A percentile compares a stretch with the other conserved stretches of the same genome.
Evolutionary conservation across 2,888 invertebrate species (phyloP).

Genomic region (Priapulus caudatus): DNA sequence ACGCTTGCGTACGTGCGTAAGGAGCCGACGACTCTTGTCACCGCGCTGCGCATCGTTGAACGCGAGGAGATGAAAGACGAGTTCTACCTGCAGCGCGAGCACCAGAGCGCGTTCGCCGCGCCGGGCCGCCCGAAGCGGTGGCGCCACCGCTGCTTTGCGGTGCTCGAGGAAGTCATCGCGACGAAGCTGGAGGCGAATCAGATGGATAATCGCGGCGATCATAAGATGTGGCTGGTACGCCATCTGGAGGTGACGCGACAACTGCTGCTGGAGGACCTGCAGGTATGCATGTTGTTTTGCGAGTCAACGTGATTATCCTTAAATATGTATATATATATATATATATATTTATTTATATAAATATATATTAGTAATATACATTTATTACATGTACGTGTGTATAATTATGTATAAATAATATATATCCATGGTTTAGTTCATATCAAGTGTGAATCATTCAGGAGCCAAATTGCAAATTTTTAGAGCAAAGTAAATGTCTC

Average conservation of each 20-base stretch:
- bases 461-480: too few species aligned
- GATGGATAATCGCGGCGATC: conserved; percentile 73
- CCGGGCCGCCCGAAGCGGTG: conserved; percentile 86
- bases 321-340: too few species aligned
- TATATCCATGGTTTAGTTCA: too few species aligned
- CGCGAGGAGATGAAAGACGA: conserved; percentile 89
- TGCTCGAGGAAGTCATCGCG: conserved; percentile 43
- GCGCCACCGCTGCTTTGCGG: conserved; percentile 71
- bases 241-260: conserved; percentile 79
- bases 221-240: conserved; percentile 89
- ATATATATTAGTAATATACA: too few species aligned
- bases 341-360: too few species aligned
- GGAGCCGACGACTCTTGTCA: conserved; percentile 70
- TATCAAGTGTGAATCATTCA: too few species aligned
- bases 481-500: too few species aligned
- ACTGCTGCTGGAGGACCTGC: conserved; percentile 61
- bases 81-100: conserved; percentile 62
- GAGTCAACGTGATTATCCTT: too few species aligned
- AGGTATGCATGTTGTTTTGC: conserved; percentile 35
- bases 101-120: conserved; percentile 75
- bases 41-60: conserved; percentile 87
- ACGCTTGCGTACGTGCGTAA: conserved; percentile 87
- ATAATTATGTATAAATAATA: too few species aligned
- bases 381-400: too few species aligned
- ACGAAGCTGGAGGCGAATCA: conserved; percentile 82